These are phyloP conservation scores for Sebastes melanostomus DNA, from an alignment of 2,797 vertebrate genomes.

Conservation along the genomic window DNA sequence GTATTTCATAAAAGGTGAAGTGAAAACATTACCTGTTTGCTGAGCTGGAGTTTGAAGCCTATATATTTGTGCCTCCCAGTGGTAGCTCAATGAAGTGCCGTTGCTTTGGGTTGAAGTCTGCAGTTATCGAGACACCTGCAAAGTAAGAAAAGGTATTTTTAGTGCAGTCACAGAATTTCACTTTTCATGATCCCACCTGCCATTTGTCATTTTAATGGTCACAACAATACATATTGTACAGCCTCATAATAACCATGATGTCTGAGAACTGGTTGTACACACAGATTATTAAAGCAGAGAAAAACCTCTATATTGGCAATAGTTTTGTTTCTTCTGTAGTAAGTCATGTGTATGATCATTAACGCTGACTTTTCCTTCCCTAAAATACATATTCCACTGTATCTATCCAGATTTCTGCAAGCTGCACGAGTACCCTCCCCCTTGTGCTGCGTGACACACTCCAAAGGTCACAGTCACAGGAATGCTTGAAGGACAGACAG, in stretches of 20 bases:
- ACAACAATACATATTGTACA: background rate
- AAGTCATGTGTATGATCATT: background rate
- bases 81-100: slow-evolving; percentile 47
- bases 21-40: slow-evolving; percentile 72
- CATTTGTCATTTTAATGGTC: slow-evolving; percentile 1
- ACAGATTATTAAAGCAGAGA: background rate
- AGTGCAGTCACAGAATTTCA: background rate
- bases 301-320: background rate
- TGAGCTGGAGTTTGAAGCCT: slow-evolving; percentile 54
- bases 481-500: slow-evolving; percentile 85
- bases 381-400: slow-evolving; percentile 50
- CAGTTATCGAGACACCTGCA: slow-evolving; percentile 76
- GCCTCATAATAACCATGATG: background rate
- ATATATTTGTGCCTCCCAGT: slow-evolving; percentile 46
- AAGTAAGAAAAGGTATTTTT: slow-evolving; percentile 52
- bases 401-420: slow-evolving; percentile 69
- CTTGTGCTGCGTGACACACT: slow-evolving; percentile 78
- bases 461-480: slow-evolving; percentile 87
- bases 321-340: background rate
- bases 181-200: background rate
- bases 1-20: slow-evolving; percentile 40
- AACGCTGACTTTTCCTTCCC: slow-evolving; percentile 26
- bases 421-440: slow-evolving; percentile 72
- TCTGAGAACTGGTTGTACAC: background rate
- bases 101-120: slow-evolving; percentile 56